Evolutionary conservation across 2,888 invertebrate species (phyloP).

Genomic region (Morinoia aosen): DNA sequence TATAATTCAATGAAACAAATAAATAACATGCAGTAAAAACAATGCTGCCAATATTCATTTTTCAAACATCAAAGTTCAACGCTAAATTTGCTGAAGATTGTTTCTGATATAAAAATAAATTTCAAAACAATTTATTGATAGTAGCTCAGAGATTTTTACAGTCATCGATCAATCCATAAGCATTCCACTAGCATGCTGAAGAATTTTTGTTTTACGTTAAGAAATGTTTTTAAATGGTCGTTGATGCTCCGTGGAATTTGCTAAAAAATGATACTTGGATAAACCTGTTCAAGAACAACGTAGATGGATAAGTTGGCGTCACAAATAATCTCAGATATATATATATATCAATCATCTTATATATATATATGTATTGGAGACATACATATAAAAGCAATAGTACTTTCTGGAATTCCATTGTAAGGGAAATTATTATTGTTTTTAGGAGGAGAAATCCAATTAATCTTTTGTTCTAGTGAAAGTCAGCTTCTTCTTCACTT

Average conservation of each 20-base stretch:
- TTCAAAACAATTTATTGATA: no score
- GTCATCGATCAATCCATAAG: background rate
- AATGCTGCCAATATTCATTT: background rate
- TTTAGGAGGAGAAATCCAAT: no score
- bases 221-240: background rate
- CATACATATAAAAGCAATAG: background rate
- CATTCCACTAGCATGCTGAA: background rate
- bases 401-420: background rate
- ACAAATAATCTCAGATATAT: background rate
- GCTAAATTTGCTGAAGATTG: no score
- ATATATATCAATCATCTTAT: no score
- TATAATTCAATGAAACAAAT: no score
- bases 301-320: background rate
- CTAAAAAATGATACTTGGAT: background rate
- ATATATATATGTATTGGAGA: no score
- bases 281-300: background rate
- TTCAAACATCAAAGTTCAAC: background rate
- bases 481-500: no score
- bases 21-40: no score
- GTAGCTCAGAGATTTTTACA: background rate
- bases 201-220: background rate
- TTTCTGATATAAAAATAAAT: no score
- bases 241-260: background rate
- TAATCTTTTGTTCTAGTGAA: no score
- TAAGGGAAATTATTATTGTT: background rate